Percentiles rank a stretch among this genome's conserved stretches.
Evolutionary conservation across 2,113 vertebrate genomes (phyloP).

Genomic region (Condylura cristata): DNA sequence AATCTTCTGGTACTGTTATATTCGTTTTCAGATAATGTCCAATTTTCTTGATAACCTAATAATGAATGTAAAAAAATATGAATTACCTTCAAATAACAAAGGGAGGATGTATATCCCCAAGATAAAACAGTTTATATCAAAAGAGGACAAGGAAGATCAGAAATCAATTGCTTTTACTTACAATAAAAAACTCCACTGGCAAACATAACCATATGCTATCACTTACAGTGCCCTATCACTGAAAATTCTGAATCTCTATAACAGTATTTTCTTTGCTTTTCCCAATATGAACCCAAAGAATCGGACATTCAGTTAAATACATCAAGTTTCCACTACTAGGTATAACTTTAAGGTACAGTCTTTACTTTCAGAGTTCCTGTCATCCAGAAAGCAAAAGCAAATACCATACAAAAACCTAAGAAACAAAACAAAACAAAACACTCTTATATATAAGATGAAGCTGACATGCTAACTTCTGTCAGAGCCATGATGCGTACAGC

Average conservation of each 20-base stretch:
- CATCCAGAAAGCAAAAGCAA: background rate
- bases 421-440: background rate
- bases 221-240: background rate
- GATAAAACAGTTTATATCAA: background rate
- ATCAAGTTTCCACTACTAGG: background rate
- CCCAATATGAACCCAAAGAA: background rate
- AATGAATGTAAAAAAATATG: background rate
- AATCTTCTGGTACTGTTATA: constrained; percentile 92
- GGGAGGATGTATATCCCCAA: background rate
- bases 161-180: background rate
- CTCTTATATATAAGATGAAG: background rate
- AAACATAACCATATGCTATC: background rate
- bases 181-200: background rate
- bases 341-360: background rate
- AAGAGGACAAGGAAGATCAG: background rate
- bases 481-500: background rate
- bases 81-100: constrained; percentile 33
- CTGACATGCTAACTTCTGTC: background rate
- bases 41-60: constrained; percentile 97
- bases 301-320: background rate
- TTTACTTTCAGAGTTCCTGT: background rate
- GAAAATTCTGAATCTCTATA: background rate
- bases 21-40: constrained; percentile 97
- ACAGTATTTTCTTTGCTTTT: background rate
- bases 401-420: background rate